Conservation (phyloP, 2,113 vertebrate genomes). For the Hemicordylus capensis region DNA sequence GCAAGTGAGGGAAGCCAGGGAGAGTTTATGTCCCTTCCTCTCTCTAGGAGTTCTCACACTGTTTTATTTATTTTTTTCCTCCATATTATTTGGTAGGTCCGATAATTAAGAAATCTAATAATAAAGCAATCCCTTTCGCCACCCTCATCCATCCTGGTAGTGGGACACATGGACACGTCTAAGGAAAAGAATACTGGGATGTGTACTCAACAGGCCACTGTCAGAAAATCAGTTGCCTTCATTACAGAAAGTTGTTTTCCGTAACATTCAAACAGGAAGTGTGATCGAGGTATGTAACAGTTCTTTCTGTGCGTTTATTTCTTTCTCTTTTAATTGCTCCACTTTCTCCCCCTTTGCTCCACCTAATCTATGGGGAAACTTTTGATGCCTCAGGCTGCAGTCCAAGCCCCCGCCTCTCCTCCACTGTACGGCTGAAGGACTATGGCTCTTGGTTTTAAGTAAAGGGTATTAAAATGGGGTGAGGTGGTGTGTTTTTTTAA, state of each 20-base stretch:
- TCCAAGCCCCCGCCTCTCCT: neutral
- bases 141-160: neutral
- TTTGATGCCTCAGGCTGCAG: neutral
- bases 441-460: neutral
- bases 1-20: neutral
- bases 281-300: neutral
- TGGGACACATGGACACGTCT: neutral
- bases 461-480: neutral
- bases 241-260: neutral
- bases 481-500: neutral
- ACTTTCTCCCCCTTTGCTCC: neutral
- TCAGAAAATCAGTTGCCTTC: neutral
- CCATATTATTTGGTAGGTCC: too few relatives aligned
- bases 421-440: neutral
- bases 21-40: neutral
- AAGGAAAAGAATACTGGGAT: neutral
- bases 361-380: neutral
- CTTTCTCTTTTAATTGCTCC: neutral
- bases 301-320: neutral
- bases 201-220: neutral
- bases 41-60: neutral
- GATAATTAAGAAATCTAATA: neutral
- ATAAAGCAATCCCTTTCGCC: neutral
- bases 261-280: neutral
- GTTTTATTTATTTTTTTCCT: neutral